A percentile compares a stretch with the other conserved stretches of the same genome.
Evolutionary conservation across 2,888 invertebrate species (phyloP).

Genomic region (Acanthacorydalis orientalis): DNA sequence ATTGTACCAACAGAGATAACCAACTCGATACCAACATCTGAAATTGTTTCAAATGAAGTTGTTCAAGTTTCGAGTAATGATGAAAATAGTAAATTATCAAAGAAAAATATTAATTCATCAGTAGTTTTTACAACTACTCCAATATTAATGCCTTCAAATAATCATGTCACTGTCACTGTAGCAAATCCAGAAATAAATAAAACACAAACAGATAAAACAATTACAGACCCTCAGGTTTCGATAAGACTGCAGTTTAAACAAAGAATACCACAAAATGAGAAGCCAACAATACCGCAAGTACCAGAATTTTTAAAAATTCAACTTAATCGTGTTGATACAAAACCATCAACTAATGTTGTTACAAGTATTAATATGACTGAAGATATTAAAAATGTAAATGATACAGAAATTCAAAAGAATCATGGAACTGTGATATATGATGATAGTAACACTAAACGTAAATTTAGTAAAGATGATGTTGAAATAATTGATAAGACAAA

Average conservation of each 20-base stretch:
- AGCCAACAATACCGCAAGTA: slow-evolving; percentile 17
- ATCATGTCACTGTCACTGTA: background rate
- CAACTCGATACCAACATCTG: too few relatives aligned
- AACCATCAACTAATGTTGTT: slow-evolving; percentile 43
- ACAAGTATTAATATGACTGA: slow-evolving; percentile 29
- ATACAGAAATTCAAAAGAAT: slow-evolving; percentile 13
- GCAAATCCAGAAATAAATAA: background rate
- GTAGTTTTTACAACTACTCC: background rate
- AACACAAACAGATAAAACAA: background rate
- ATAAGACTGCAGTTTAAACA: slow-evolving; percentile 35
- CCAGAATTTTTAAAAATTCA: slow-evolving; percentile 57
- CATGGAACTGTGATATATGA: slow-evolving; percentile 7
- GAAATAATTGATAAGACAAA: slow-evolving; percentile 25
- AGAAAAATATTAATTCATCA: too few relatives aligned
- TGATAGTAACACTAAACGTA: slow-evolving; percentile 16
- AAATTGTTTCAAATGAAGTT: too few relatives aligned
- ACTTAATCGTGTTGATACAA: slow-evolving; percentile 48
- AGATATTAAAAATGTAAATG: slow-evolving; percentile 12
- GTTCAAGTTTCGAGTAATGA: too few relatives aligned
- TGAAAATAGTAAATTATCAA: too few relatives aligned
- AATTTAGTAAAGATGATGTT: slow-evolving; percentile 28
- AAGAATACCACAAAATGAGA: slow-evolving; percentile 13
- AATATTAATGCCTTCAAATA: background rate
- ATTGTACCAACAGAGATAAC: too few relatives aligned
- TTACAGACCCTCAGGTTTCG: slow-evolving; percentile 30